Evolutionary conservation across 2,113 vertebrate genomes (phyloP).

Genomic region (Bubo bubo): DNA sequence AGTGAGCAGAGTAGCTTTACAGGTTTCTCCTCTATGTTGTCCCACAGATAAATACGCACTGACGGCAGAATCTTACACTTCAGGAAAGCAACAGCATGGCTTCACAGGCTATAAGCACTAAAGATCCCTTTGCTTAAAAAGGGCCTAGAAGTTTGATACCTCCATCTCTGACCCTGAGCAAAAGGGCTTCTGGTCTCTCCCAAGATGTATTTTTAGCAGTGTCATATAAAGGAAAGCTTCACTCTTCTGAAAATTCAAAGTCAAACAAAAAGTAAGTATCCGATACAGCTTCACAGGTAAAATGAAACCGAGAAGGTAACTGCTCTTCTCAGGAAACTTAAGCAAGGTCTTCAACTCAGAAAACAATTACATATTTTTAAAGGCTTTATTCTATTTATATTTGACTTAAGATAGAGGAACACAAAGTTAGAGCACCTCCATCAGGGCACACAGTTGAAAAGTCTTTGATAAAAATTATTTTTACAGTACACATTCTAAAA

Average conservation of each 20-base stretch:
- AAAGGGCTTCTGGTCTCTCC: background rate
- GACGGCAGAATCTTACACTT: background rate
- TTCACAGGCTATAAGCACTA: background rate
- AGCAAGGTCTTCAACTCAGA: background rate
- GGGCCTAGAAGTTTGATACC: slow-evolving; percentile 6
- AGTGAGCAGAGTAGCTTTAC: background rate
- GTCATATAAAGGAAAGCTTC: background rate
- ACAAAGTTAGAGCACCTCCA: background rate
- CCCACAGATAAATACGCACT: background rate
- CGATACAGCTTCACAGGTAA: background rate
- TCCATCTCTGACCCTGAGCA: background rate
- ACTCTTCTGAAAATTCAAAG: background rate
- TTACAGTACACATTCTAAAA: background rate
- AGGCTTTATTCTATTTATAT: background rate
- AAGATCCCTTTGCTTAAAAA: background rate
- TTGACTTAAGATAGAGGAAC: background rate
- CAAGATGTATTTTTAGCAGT: background rate
- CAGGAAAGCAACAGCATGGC: background rate
- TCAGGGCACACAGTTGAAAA: background rate
- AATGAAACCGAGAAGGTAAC: background rate
- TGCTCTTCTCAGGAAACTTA: background rate
- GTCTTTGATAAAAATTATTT: background rate
- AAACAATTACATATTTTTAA: background rate
- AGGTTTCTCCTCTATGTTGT: background rate
- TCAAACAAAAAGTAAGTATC: background rate